Conservation (phyloP, 2,113 vertebrate genomes). For the Taurulus bubalis region DNA sequence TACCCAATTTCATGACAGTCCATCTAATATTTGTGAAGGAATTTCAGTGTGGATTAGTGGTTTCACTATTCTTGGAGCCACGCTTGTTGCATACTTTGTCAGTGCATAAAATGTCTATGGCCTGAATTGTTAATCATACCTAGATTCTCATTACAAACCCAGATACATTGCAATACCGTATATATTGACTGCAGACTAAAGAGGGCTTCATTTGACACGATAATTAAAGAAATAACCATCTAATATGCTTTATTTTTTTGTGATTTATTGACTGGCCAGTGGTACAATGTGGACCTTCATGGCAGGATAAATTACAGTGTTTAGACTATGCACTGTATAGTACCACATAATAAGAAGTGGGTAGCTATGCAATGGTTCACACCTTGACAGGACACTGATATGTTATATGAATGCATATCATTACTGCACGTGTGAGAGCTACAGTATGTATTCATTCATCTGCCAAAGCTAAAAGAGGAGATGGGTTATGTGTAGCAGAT, state of each 20-base stretch:
- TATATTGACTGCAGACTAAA: conserved; percentile 23
- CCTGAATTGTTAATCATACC: neutral
- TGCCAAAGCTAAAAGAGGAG: conserved; percentile 74
- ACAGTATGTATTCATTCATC: neutral
- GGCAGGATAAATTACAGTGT: neutral
- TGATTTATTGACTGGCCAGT: neutral
- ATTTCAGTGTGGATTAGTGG: neutral
- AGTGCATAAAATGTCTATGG: neutral
- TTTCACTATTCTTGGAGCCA: neutral
- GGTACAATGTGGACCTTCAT: neutral
- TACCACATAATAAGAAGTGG: too few species aligned
- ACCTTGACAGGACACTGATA: conserved; percentile 6
- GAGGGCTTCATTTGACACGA: neutral
- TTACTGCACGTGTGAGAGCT: conserved; percentile 2
- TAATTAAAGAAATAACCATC: conserved; percentile 15
- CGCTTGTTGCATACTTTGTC: neutral
- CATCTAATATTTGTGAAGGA: neutral
- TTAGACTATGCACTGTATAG: conserved; percentile 7
- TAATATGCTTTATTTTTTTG: conserved; percentile 2
- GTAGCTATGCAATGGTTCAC: neutral
- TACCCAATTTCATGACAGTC: neutral
- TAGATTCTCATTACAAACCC: neutral
- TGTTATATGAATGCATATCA: neutral
- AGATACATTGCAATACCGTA: conserved; percentile 4
- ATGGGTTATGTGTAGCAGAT: conserved; percentile 66